Percentiles rank a stretch among this genome's conserved stretches.
phyloP scores from a whole-genome alignment of 2,797 vertebrate species.

The Crocodylus rhombifer region DNA sequence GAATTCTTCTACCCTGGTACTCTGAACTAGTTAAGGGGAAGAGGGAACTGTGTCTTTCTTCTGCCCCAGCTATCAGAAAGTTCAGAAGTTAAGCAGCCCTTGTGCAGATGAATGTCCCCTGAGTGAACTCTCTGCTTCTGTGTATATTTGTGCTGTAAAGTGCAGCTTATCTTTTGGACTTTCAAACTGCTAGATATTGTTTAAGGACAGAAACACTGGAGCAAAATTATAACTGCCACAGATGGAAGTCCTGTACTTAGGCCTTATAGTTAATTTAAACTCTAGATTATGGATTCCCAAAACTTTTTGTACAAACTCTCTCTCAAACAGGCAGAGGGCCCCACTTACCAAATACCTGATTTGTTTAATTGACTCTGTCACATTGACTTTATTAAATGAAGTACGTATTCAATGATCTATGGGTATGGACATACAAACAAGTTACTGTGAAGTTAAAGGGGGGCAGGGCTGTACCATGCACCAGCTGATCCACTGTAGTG shows the following conservation, averaged over 20 bases:
- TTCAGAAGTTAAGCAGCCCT: conserved; percentile 56
- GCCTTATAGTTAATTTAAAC: conserved; percentile 12
- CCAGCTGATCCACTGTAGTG: too few species aligned
- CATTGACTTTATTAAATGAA: neutral
- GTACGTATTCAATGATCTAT: neutral
- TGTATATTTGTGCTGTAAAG: conserved; percentile 40
- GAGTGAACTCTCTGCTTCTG: conserved; percentile 17
- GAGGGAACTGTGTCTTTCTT: neutral
- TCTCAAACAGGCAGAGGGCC: neutral
- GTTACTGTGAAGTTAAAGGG: too few species aligned
- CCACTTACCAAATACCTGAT: neutral
- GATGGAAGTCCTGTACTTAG: conserved; percentile 57
- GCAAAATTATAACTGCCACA: conserved; percentile 17
- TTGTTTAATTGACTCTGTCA: neutral
- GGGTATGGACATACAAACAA: neutral
- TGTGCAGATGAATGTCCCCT: neutral
- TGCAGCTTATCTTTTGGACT: conserved; percentile 80
- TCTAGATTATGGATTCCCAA: neutral
- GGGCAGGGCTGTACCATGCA: too few species aligned
- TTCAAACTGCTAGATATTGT: conserved; percentile 71
- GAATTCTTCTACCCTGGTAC: neutral
- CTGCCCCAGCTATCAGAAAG: neutral
- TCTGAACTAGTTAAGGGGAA: neutral
- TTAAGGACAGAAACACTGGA: conserved; percentile 23
- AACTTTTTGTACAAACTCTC: conserved; percentile 34